phyloP scores from a whole-genome alignment of 2,888 invertebrate genomes.

The Pyrrhosoma nymphula region DNA sequence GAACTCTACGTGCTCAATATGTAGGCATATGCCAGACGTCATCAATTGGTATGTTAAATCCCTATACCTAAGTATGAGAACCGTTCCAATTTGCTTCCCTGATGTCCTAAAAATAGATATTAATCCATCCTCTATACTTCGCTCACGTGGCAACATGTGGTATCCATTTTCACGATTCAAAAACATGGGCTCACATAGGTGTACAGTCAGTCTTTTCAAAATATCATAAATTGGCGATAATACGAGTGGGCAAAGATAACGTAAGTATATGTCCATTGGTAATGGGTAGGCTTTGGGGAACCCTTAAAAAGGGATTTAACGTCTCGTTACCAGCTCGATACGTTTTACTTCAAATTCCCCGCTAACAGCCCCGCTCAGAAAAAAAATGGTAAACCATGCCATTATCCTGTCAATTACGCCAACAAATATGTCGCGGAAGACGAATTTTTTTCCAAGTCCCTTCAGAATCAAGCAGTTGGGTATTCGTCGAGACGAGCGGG shows the following conservation, averaged over 20 bases:
- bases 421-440: neutral
- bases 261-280: neutral
- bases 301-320: slow-evolving; percentile 36
- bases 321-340: neutral
- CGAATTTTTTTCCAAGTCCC: neutral
- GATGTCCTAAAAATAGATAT: no score
- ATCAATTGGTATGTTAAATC: no score
- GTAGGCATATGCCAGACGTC: no score
- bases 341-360: neutral
- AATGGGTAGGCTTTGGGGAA: neutral
- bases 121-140: no score
- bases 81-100: no score
- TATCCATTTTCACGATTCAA: no score
- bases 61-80: no score
- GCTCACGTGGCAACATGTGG: no score
- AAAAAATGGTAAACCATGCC: neutral
- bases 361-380: neutral
- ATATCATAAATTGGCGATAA: neutral
- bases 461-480: neutral
- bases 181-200: no score
- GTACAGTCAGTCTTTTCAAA: neutral
- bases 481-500: neutral
- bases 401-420: neutral
- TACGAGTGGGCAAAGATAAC: neutral
- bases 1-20: no score